These are phyloP conservation scores for Plectropomus leopardus DNA, from an alignment of 2,113 vertebrate species.

Conservation along the genomic window DNA sequence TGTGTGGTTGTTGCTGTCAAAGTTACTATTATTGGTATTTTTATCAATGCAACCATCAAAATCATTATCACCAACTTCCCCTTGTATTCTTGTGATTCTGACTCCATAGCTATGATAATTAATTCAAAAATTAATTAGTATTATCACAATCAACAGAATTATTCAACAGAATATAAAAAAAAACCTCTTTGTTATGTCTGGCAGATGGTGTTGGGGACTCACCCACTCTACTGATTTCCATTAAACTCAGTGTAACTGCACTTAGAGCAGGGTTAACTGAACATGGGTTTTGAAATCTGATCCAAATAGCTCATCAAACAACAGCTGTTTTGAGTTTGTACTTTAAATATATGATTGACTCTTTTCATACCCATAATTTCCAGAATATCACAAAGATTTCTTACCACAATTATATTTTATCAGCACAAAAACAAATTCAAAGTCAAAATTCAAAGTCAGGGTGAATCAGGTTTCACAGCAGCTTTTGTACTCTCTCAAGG, in stretches of 20 bases:
- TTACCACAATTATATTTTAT: no score
- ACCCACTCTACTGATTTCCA: slow-evolving; percentile 13
- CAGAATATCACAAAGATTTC: not conserved
- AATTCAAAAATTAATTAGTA: not conserved
- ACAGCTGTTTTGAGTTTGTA: not conserved
- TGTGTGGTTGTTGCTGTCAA: not conserved
- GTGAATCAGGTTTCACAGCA: no score
- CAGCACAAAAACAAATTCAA: no score
- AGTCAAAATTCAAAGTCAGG: no score
- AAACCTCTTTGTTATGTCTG: not conserved
- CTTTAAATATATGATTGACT: not conserved
- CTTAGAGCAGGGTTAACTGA: not conserved
- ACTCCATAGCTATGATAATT: not conserved
- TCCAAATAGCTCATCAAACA: not conserved
- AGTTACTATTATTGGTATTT: not conserved
- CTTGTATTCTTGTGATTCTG: not conserved
- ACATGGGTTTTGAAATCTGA: slow-evolving; percentile 9
- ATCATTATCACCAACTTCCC: not conserved
- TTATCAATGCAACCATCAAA: not conserved
- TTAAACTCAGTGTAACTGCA: not conserved
- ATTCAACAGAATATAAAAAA: no score
- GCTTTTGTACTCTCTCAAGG: no score
- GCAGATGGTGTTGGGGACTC: slow-evolving; percentile 14
- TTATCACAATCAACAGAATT: not conserved
- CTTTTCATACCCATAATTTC: not conserved